Evolutionary conservation across 2,888 invertebrate species (phyloP).

Genomic region (Sinopyrophorus schimmeli): DNA sequence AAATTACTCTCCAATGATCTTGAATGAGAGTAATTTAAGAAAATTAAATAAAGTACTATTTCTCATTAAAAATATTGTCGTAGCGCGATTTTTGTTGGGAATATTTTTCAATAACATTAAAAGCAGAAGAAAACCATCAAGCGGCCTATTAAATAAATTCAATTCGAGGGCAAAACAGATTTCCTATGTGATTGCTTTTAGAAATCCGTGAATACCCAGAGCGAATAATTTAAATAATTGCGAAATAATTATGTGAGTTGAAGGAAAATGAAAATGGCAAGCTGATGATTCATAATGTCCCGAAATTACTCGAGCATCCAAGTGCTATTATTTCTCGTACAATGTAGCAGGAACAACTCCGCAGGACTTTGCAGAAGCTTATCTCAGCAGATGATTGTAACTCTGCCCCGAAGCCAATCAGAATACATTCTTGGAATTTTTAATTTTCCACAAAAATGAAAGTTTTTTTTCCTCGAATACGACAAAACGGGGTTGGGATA

Average conservation of each 20-base stretch:
- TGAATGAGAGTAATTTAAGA: too few species aligned
- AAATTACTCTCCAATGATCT: too few species aligned
- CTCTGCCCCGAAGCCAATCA: conserved; percentile 35
- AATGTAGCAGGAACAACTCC: conserved; percentile 18
- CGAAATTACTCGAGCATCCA: conserved; percentile 24
- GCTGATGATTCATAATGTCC: conserved; percentile 28
- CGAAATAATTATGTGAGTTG: conserved; percentile 24
- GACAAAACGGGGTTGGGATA: conserved; percentile 8
- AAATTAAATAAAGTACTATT: too few species aligned
- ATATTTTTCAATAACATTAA: too few species aligned
- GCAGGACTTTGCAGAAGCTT: conserved; percentile 29
- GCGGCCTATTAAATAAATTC: too few species aligned
- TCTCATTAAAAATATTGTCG: too few species aligned
- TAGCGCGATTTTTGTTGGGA: too few species aligned
- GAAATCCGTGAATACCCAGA: conserved; percentile 12
- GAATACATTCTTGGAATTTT: conserved; percentile 31
- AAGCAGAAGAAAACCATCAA: too few species aligned
- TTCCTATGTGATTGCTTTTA: conserved; percentile 11
- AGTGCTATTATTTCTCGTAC: conserved; percentile 21
- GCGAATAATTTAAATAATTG: conserved; percentile 26
- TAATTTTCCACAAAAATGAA: conserved; percentile 34
- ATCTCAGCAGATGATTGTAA: conserved; percentile 35
- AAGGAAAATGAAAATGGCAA: conserved; percentile 27
- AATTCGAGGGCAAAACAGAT: too few species aligned
- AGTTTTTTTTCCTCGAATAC: conserved; percentile 21